Evolutionary conservation across 1,140 invertebrate genomes (phyloP).

Genomic region (Euura lappo): DNA sequence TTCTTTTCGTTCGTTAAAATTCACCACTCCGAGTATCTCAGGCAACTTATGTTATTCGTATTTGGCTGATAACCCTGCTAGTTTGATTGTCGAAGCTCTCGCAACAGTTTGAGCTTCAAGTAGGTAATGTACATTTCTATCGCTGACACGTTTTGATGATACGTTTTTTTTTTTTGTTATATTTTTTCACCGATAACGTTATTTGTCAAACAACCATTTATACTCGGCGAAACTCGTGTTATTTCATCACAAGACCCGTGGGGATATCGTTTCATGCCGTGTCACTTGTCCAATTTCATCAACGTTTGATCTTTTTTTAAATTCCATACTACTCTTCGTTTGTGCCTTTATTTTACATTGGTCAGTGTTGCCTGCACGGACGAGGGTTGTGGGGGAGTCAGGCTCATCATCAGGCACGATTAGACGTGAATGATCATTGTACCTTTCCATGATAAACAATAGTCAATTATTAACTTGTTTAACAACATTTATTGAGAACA

Average conservation of each 20-base stretch:
- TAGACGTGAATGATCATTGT: slow-evolving; percentile 55
- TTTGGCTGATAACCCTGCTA: too few relatives aligned
- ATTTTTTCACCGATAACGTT: too few relatives aligned
- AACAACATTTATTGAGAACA: neutral
- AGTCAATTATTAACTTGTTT: slow-evolving; percentile 8
- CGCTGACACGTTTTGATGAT: too few relatives aligned
- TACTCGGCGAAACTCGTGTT: neutral
- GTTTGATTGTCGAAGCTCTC: too few relatives aligned
- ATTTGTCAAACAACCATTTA: neutral
- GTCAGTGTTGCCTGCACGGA: slow-evolving; percentile 55
- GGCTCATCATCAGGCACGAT: slow-evolving; percentile 62
- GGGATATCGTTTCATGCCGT: neutral
- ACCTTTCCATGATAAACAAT: slow-evolving; percentile 41
- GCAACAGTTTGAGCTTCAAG: too few relatives aligned
- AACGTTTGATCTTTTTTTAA: too few relatives aligned
- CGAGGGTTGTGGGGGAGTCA: slow-evolving; percentile 59
- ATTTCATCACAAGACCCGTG: neutral
- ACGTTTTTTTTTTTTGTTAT: too few relatives aligned
- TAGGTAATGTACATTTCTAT: too few relatives aligned
- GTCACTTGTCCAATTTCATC: neutral
- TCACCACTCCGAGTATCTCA: too few relatives aligned
- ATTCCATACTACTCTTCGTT: neutral
- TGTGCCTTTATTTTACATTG: neutral
- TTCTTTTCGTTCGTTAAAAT: too few relatives aligned
- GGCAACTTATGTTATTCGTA: too few relatives aligned